These are phyloP conservation scores for Orthonevra nobilis DNA, from an alignment of 2,888 invertebrate species.

Conservation along the genomic window DNA sequence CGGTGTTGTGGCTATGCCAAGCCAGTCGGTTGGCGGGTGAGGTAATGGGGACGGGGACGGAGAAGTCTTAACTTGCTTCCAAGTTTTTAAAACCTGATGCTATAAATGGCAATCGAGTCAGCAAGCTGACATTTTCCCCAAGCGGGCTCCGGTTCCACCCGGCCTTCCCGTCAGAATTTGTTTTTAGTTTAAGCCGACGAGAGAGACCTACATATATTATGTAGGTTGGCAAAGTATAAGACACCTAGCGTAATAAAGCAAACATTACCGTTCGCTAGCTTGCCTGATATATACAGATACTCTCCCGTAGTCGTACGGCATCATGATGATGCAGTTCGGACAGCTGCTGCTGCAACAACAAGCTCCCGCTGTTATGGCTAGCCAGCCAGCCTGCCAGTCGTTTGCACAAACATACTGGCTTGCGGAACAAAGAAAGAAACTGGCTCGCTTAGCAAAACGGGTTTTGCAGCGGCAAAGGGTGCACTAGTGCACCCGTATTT, in stretches of 20 bases:
- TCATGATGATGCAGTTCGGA: constrained; percentile 27
- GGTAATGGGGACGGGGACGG: constrained; percentile 56
- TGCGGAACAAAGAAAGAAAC: constrained; percentile 56
- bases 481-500: constrained; percentile 61
- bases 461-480: constrained; percentile 8
- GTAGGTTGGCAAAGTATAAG: constrained; percentile 58
- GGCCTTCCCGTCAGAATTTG: constrained; percentile 4
- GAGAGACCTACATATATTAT: constrained; percentile 37
- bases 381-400: constrained; percentile 3
- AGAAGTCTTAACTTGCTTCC: constrained; percentile 57
- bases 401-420: neutral
- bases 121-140: neutral
- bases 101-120: constrained; percentile 53
- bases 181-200: constrained; percentile 43
- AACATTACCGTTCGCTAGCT: constrained; percentile 60
- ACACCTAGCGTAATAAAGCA: constrained; percentile 62
- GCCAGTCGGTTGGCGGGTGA: constrained; percentile 20
- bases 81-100: constrained; percentile 62
- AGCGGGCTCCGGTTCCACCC: neutral
- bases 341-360: constrained; percentile 30
- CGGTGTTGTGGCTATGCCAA: neutral
- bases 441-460: no score
- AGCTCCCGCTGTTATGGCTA: constrained; percentile 34
- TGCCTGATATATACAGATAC: constrained; percentile 46
- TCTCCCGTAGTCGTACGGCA: constrained; percentile 18